phyloP scores from a whole-genome alignment of 2,797 vertebrate genomes.

The Tarsius wallacei region DNA sequence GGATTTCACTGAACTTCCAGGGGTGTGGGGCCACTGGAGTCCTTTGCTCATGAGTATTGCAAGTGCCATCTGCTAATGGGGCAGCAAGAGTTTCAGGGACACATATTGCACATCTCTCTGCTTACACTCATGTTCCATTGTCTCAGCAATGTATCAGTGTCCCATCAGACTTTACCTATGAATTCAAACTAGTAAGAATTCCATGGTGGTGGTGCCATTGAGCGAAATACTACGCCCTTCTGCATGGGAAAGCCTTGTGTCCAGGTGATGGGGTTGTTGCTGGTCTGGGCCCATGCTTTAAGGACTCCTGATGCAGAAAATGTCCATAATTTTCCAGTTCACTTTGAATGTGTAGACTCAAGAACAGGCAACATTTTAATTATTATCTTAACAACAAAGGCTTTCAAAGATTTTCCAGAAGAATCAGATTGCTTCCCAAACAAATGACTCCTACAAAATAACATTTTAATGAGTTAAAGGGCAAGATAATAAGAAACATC shows the following conservation, averaged over 20 bases:
- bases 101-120: not conserved
- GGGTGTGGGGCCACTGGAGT: not conserved
- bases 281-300: not conserved
- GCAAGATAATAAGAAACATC: slow-evolving; percentile 82
- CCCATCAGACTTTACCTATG: not conserved
- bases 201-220: not conserved
- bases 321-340: slow-evolving; percentile 56
- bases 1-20: not conserved
- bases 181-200: not conserved
- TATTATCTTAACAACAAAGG: slow-evolving; percentile 67
- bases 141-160: not conserved
- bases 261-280: not conserved
- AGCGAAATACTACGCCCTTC: not conserved
- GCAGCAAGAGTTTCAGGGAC: not conserved
- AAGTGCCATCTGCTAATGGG: not conserved
- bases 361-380: slow-evolving; percentile 62
- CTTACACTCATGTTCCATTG: not conserved
- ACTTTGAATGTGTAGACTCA: slow-evolving; percentile 40
- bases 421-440: slow-evolving; percentile 73
- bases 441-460: slow-evolving; percentile 70
- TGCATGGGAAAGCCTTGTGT: not conserved
- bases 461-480: slow-evolving; percentile 79
- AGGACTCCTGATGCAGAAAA: not conserved
- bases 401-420: slow-evolving; percentile 73
- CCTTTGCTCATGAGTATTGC: not conserved